These are phyloP conservation scores for Dicerorhinus sumatrensis DNA, from an alignment of 2,113 vertebrate species.

Conservation along the genomic window DNA sequence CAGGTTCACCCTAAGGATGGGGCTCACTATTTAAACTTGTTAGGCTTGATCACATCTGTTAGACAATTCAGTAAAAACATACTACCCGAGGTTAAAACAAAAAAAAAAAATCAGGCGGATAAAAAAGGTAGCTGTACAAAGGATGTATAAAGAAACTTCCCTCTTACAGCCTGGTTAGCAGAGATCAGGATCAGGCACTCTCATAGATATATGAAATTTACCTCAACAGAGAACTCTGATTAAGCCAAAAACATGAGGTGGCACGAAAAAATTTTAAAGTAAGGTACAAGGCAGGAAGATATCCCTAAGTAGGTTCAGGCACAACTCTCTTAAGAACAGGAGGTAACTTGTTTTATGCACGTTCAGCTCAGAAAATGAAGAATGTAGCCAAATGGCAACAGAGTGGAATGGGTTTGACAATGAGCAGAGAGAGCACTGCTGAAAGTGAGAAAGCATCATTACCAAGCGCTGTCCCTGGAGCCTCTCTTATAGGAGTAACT, in stretches of 20 bases:
- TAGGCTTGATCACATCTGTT: background rate
- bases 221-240: background rate
- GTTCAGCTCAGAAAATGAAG: background rate
- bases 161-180: background rate
- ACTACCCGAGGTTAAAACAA: background rate
- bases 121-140: background rate
- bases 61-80: constrained; percentile 9
- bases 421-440: background rate
- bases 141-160: background rate
- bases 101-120: background rate
- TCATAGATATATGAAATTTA: background rate
- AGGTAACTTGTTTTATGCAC: background rate
- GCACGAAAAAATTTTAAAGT: background rate
- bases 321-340: background rate
- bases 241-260: background rate
- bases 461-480: constrained; percentile 79
- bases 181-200: background rate
- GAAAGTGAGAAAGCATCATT: constrained; percentile 60
- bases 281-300: background rate
- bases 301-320: background rate
- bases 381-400: background rate
- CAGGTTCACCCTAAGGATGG: background rate
- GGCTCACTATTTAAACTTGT: constrained; percentile 15
- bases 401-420: background rate
- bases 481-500: constrained; percentile 77